Base-by-base conservation (phyloP, 2,888 invertebrate genomes). In the Hirtodrosophila cameraria region DNA sequence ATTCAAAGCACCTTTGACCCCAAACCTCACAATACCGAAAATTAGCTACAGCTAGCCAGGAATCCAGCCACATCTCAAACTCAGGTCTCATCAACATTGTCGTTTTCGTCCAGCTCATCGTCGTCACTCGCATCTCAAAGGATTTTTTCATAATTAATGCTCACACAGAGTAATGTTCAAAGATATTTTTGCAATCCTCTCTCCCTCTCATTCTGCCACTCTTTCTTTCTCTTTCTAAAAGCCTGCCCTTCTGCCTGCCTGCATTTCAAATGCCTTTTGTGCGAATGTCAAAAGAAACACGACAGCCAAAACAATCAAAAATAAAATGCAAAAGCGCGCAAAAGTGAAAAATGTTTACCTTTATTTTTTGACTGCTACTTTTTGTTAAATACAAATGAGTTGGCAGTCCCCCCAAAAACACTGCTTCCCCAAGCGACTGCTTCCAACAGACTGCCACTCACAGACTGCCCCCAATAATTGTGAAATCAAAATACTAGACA, bases 111-210 rank as follows among this genome's bases (percentile, higher is more conserved):
- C 43, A 55, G 45, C 16, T 65, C 42, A 50, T 59, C 35, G 15
- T 28, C 73, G 54, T 52, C 66, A 58, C 46, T 63, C 55, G 38
- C 66, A 70, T 67, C 87, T 77, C 88, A 88, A 88, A 85, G 79
- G 77, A 78, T 78, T 71, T 62, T 65, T 63, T 66, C 74, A 82
- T 86, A 86, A 88, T 88, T 87, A 88, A 87, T 82, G 72, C 71
- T 66, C 66, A 46, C 46, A 46, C 68, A 72, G 58, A 48, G 43
- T 53, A 81, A 86, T 75, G 86, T 84, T 88, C 88, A 87, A 88
- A 86, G 86, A 86, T 80, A 73, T 82, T 76, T 76, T 62, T 64
- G 49, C 58, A 55, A 2, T 33, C 38, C 9, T 13, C 33, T 28
- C 15, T 43, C 0, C 49, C 18, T n/a, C 23, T 12, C 2, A n/a